Conservation (phyloP, 2,113 vertebrate species). For the Sardina pilchardus region DNA sequence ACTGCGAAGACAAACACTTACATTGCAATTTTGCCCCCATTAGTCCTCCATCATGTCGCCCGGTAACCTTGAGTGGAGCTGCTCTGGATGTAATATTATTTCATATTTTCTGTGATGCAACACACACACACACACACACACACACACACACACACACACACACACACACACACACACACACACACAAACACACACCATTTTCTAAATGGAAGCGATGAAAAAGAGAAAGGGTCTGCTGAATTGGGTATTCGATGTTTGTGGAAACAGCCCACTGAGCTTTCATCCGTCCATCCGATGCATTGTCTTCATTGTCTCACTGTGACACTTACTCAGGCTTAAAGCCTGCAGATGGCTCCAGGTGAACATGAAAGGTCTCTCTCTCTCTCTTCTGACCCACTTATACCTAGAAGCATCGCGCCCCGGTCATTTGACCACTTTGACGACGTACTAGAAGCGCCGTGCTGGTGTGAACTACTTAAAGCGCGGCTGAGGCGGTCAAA, state of each 20-base stretch:
- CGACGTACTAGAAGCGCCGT: no score
- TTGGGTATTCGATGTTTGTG: background rate
- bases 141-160: no score
- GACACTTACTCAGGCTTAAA: background rate
- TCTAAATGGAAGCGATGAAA: background rate
- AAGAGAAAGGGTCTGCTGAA: background rate
- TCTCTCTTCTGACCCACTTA: no score
- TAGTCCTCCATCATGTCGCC: background rate
- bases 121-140: no score
- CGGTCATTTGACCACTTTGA: no score
- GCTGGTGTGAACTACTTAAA: no score
- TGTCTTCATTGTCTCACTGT: background rate
- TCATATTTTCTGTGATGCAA: background rate
- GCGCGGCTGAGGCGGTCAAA: no score
- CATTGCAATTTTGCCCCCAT: constrained; percentile 1
- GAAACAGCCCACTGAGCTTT: background rate
- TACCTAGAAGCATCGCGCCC: no score
- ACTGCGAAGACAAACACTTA: background rate
- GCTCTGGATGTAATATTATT: background rate
- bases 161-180: no score
- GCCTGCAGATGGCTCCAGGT: no score
- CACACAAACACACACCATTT: no score
- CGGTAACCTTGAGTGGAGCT: background rate
- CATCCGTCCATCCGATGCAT: background rate
- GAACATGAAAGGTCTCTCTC: no score